Evolutionary conservation across 2,888 invertebrate genomes (phyloP).

Genomic region (Lasioglossum leucozonium): DNA sequence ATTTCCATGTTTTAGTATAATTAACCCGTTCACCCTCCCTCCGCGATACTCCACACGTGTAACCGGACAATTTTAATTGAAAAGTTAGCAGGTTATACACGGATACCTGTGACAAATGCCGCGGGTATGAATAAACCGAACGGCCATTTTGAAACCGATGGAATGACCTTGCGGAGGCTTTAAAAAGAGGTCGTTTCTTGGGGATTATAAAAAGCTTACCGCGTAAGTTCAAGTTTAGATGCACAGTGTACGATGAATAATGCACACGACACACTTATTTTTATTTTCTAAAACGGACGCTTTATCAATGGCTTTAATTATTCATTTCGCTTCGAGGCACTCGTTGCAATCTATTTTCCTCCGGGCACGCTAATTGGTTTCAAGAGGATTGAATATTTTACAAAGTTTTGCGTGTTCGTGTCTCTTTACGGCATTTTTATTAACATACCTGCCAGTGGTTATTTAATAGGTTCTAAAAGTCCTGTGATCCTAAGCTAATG

Average conservation of each 20-base stretch:
- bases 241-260: neutral
- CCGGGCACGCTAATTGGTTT: neutral
- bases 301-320: neutral
- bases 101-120: neutral
- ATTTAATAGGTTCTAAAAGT: too few species aligned
- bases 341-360: too few species aligned
- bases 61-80: neutral
- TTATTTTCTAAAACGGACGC: neutral
- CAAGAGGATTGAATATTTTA: neutral
- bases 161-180: neutral
- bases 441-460: too few species aligned
- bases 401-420: neutral
- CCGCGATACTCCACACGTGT: neutral
- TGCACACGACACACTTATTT: neutral
- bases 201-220: neutral
- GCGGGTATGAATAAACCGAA: neutral
- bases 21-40: neutral
- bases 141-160: slow-evolving; percentile 3
- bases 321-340: neutral
- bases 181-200: neutral
- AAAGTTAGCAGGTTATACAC: neutral
- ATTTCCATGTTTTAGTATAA: neutral
- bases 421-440: too few species aligned
- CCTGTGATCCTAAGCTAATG: too few species aligned
- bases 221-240: slow-evolving; percentile 4